These are phyloP conservation scores for Epinephelus fuscoguttatus DNA, from an alignment of 2,113 vertebrate genomes.

Conservation along the genomic window DNA sequence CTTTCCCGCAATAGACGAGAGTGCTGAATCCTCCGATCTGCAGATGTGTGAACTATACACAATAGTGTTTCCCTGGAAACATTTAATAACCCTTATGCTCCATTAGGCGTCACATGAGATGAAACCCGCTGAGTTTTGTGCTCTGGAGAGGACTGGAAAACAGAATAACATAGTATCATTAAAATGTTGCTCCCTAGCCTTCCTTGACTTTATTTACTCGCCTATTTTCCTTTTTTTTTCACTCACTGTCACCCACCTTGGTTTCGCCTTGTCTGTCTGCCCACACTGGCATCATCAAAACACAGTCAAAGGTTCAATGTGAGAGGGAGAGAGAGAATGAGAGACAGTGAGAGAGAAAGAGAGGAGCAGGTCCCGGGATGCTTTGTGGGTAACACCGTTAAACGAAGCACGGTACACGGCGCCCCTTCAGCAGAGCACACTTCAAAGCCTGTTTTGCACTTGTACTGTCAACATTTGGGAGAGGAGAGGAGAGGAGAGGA, in stretches of 20 bases:
- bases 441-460: slow-evolving; percentile 87
- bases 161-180: slow-evolving; percentile 80
- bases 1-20: slow-evolving; percentile 62
- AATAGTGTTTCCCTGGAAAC: slow-evolving; percentile 64
- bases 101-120: slow-evolving; percentile 81
- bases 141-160: slow-evolving; percentile 54
- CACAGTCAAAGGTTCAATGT: slow-evolving; percentile 65
- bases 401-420: slow-evolving; percentile 78
- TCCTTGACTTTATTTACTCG: slow-evolving; percentile 72
- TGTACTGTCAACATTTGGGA: slow-evolving; percentile 86
- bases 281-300: slow-evolving; percentile 74
- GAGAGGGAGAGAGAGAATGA: slow-evolving; percentile 49
- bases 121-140: slow-evolving; percentile 67
- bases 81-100: slow-evolving; percentile 84
- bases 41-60: slow-evolving; percentile 67
- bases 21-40: slow-evolving; percentile 71
- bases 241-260: slow-evolving; percentile 62
- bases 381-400: slow-evolving; percentile 81
- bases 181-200: slow-evolving; percentile 74
- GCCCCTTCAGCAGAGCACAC: slow-evolving; percentile 80
- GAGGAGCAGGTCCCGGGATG: slow-evolving; percentile 80
- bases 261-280: slow-evolving; percentile 60
- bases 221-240: slow-evolving; percentile 59
- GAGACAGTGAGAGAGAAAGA: slow-evolving; percentile 48
- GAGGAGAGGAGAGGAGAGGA: slow-evolving; percentile 61